Conservation (phyloP, 2,797 vertebrate genomes). For the Spheniscus humboldti region DNA sequence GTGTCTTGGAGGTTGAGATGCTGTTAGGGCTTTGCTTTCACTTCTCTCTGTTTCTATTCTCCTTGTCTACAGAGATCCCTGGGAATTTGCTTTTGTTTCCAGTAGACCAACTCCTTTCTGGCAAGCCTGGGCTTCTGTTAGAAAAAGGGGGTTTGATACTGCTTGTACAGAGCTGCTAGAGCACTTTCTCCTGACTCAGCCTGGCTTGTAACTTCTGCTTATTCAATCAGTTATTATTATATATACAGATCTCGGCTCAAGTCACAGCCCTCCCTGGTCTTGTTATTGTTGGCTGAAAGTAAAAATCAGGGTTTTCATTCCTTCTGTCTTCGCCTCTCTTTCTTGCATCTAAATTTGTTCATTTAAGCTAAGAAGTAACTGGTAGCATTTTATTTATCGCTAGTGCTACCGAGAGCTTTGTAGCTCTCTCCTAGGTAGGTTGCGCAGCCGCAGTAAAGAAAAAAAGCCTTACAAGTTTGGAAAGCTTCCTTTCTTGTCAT, state of each 20-base stretch:
- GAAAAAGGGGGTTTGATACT: background rate
- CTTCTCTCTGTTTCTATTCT: background rate
- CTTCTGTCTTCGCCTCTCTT: background rate
- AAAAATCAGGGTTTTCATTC: background rate
- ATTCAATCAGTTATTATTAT: background rate
- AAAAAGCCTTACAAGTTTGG: background rate
- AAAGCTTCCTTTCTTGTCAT: background rate
- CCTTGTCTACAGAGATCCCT: background rate
- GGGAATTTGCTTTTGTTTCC: background rate
- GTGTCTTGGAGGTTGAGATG: background rate
- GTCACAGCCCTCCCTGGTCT: background rate
- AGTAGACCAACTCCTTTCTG: background rate
- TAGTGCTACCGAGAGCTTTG: background rate
- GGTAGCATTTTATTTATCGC: background rate
- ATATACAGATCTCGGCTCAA: background rate
- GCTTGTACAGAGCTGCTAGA: background rate
- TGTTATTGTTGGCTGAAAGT: background rate
- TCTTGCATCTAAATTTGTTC: background rate
- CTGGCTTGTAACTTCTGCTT: background rate
- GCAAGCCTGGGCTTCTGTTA: background rate
- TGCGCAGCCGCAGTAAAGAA: background rate
- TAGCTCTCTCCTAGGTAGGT: background rate
- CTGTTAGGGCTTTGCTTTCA: background rate
- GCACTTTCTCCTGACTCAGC: background rate
- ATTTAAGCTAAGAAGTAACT: background rate